Conservation (phyloP, 2,888 invertebrate species). For the Parascotia fuliginaria region DNA sequence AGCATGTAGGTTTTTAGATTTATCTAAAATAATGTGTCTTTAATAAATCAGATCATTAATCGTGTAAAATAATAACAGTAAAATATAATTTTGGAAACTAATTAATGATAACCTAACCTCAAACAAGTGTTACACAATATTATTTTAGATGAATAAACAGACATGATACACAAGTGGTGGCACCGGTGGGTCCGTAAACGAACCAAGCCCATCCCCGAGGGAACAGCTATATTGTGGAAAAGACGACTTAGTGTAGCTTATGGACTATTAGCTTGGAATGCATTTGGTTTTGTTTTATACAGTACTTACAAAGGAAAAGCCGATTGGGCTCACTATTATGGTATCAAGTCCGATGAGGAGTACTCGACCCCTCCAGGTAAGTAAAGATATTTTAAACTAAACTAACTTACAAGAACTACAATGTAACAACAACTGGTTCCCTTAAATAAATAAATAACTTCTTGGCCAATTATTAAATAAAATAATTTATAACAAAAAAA, state of each 20-base stretch:
- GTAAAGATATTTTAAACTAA: not conserved
- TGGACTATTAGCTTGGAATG: constrained; percentile 89
- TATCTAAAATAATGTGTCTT: not conserved
- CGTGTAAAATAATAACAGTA: too few species aligned
- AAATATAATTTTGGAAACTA: too few species aligned
- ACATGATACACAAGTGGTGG: constrained; percentile 76
- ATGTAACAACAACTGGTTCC: too few species aligned
- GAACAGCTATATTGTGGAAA: constrained; percentile 86
- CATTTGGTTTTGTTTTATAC: constrained; percentile 88
- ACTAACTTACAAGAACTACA: not conserved
- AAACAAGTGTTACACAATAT: constrained; percentile 20
- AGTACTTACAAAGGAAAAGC: constrained; percentile 86
- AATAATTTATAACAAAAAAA: too few species aligned
- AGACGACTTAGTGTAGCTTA: constrained; percentile 87
- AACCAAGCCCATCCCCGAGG: constrained; percentile 73
- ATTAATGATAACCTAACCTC: constrained; percentile 13
- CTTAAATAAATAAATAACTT: too few species aligned
- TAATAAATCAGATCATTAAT: not conserved
- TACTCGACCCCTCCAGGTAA: constrained; percentile 84
- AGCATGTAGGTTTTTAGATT: too few species aligned
- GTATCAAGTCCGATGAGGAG: constrained; percentile 87
- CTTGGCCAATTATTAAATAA: too few species aligned
- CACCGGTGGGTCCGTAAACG: constrained; percentile 70
- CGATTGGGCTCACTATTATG: constrained; percentile 89
- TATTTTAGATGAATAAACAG: constrained; percentile 11